Conservation (phyloP, 2,888 invertebrate species). For the Pandemis heparana region DNA sequence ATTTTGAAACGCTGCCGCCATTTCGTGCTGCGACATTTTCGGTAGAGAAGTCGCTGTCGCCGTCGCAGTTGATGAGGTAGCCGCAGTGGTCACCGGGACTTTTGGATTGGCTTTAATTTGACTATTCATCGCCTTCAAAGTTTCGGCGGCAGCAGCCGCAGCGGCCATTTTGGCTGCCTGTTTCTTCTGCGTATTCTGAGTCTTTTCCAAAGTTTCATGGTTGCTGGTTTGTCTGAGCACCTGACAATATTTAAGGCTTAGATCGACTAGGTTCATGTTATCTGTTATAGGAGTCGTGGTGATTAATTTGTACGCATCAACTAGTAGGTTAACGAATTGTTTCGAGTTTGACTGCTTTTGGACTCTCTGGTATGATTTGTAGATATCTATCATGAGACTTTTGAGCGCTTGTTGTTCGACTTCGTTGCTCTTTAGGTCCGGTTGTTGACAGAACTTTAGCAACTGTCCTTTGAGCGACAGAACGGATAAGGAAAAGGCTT, state of each 20-base stretch:
- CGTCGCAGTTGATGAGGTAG: conserved; percentile 49
- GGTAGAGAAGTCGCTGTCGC: conserved; percentile 58
- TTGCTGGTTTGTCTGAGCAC: conserved; percentile 86
- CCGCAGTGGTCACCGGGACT: conserved; percentile 46
- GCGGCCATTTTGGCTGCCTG: conserved; percentile 60
- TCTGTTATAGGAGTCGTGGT: conserved; percentile 87
- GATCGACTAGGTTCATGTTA: conserved; percentile 87
- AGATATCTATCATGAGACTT: conserved; percentile 85
- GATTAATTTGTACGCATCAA: conserved; percentile 89
- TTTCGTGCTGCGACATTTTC: conserved; percentile 72
- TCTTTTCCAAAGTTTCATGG: conserved; percentile 69
- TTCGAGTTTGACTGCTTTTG: conserved; percentile 87
- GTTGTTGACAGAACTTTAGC: conserved; percentile 81
- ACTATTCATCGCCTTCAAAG: conserved; percentile 49
- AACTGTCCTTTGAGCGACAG: conserved; percentile 89
- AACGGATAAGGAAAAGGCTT: conserved; percentile 90
- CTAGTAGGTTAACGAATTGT: conserved; percentile 87
- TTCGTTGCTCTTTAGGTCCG: conserved; percentile 76
- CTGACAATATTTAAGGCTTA: conserved; percentile 90
- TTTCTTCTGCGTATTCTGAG: conserved; percentile 72
- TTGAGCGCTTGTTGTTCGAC: conserved; percentile 80
- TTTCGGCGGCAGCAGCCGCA: conserved; percentile 50
- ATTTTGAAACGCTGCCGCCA: conserved; percentile 73
- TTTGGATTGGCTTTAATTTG: conserved; percentile 61
- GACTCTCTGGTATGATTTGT: conserved; percentile 89